Conservation (phyloP, 1,140 invertebrate species). For the Mycetomoellerius zeteki region DNA sequence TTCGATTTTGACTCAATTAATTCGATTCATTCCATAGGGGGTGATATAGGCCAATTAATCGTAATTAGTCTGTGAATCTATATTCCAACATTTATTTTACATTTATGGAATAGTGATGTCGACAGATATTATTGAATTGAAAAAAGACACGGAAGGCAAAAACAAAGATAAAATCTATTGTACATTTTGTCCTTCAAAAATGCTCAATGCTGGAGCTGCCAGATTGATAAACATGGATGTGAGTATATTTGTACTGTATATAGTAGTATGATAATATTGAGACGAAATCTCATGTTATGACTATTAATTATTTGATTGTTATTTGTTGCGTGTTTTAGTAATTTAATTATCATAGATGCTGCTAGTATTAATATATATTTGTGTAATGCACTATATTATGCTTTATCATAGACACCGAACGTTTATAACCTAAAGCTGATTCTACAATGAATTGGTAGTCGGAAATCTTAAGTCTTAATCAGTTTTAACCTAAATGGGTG, state of each 20-base stretch:
- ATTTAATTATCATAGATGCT: not conserved
- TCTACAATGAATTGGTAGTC: too few species aligned
- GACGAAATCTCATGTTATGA: not conserved
- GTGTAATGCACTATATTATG: not conserved
- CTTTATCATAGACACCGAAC: not conserved
- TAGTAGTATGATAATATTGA: conserved; percentile 35
- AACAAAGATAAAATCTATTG: conserved; percentile 91
- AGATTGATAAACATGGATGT: conserved; percentile 88
- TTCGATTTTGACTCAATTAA: too few species aligned
- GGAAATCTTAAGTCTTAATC: too few species aligned
- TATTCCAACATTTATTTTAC: conserved; percentile 20
- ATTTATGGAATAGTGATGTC: conserved; percentile 51
- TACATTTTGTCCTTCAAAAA: conserved; percentile 91
- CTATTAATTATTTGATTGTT: not conserved
- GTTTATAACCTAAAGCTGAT: too few species aligned
- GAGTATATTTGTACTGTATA: conserved; percentile 70
- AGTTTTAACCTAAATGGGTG: too few species aligned
- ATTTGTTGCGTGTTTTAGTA: not conserved
- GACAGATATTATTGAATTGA: conserved; percentile 56
- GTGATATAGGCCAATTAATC: too few species aligned
- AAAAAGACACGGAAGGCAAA: conserved; percentile 88
- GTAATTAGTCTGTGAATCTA: not conserved
- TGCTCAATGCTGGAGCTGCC: conserved; percentile 89
- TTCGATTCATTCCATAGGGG: not conserved
- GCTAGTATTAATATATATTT: not conserved